Percentiles rank a stretch among this genome's conserved stretches.
These are phyloP conservation scores for Cephus pulcher DNA, from an alignment of 2,888 invertebrate genomes.

Conservation along the genomic window DNA sequence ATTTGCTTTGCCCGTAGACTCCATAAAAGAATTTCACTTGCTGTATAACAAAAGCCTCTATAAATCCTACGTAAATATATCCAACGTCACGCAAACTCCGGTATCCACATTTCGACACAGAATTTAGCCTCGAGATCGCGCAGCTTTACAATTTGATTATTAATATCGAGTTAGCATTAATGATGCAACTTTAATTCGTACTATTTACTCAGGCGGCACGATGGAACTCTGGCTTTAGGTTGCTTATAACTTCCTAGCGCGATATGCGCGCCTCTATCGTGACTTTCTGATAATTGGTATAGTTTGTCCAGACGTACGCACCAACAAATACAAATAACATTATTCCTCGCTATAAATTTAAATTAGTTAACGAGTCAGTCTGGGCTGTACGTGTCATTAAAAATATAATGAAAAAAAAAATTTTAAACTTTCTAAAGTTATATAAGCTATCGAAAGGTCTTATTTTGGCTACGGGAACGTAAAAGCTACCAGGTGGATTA, in stretches of 20 bases:
- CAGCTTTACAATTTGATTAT: neutral
- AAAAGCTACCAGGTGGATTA: neutral
- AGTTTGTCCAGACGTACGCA: conserved; percentile 21
- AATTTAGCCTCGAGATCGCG: neutral
- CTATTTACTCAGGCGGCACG: neutral
- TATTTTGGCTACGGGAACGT: neutral
- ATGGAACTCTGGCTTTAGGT: neutral
- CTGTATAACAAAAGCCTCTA: neutral
- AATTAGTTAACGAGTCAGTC: conserved; percentile 1
- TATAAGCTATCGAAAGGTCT: neutral
- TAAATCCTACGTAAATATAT: neutral
- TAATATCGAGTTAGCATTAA: conserved; percentile 1
- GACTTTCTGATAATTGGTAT: conserved; percentile 28
- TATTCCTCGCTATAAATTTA: conserved; percentile 9
- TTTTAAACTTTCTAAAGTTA: neutral
- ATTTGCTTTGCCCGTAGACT: neutral
- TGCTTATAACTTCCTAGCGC: neutral
- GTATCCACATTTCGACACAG: neutral
- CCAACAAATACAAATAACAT: conserved; percentile 18
- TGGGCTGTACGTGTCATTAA: neutral
- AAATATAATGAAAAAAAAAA: neutral
- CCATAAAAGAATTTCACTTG: neutral
- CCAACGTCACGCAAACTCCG: neutral
- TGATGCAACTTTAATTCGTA: neutral
- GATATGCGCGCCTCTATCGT: neutral